Base-by-base conservation (phyloP, 1,140 invertebrate species). In the Hyles vespertilio region DNA sequence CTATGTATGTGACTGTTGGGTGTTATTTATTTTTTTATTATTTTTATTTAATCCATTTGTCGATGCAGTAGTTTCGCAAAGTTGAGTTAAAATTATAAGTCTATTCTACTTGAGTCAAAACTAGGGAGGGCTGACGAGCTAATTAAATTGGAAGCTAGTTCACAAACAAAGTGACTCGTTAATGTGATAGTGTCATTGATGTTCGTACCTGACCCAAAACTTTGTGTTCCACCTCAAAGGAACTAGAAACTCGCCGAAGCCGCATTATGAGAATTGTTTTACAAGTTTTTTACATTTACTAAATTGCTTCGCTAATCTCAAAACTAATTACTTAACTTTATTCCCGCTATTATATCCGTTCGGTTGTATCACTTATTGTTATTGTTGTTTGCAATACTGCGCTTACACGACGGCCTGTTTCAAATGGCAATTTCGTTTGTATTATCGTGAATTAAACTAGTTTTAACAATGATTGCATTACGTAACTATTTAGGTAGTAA, bases 81-180 rank as follows among this genome's bases (percentile, higher is more conserved):
- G 36, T 40, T 40, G 8, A 5, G 36, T 5, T 40, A 40, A 40
- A 5, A 40, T 40, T 40, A 40, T 40, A 40, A 40, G 36, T 40
- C 36, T 40, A 40, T 40, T 40, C 36, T 40, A 40, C 36, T 40
- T 40, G 36, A 40, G 36, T 40, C 36, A 51, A 51, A 55, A 51
- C 51, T 61, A 48, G 36, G 50, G 50, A 50, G 57, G 11, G 11
- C 32, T 22, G 54, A 48, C 36, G 36, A 49, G 51, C 66, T 77
- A 77, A 77, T 77, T 70, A 75, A 77, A 77, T 77, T 71, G 68
- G 67, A 65, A 69, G 65, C 65, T 70, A 61, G 67, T 70, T 65
- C 53, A 43, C 69, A 67, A 65, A 66, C 71, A 65, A 69, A 72
- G 67, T 70, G 62, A 67, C 63, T 65, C 65, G 72, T 73, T 75